Percentiles rank a stretch among this genome's conserved stretches.
Conservation (phyloP, 2,888 invertebrate species). For the Cantharis nigra region DNA sequence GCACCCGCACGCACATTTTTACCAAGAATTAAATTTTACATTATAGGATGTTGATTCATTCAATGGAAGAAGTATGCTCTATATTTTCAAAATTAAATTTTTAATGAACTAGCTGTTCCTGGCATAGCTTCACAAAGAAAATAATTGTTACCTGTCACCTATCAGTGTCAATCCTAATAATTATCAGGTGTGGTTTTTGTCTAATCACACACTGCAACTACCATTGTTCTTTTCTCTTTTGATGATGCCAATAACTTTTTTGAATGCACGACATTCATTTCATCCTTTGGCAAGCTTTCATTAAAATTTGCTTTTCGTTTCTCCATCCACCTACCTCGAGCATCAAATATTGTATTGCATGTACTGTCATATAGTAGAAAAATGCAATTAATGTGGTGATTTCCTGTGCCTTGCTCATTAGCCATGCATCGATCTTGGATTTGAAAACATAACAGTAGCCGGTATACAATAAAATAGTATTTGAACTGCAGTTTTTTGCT, state of each 20-base stretch:
- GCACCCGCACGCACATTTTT: background rate
- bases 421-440: too few species aligned
- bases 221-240: background rate
- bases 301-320: background rate
- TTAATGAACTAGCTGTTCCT: background rate
- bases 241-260: background rate
- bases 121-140: background rate
- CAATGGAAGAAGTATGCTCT: background rate
- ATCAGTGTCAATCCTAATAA: background rate
- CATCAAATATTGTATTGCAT: too few species aligned
- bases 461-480: too few species aligned
- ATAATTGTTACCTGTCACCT: background rate
- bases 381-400: too few species aligned
- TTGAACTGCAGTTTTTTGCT: too few species aligned
- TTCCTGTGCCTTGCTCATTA: too few species aligned
- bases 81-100: background rate
- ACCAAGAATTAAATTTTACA: background rate
- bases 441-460: too few species aligned
- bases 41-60: background rate
- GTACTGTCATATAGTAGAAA: too few species aligned
- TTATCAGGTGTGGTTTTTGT: background rate
- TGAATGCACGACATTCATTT: background rate
- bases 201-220: background rate
- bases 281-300: background rate
- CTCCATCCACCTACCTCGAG: background rate